Percentiles rank a stretch among this genome's conserved stretches.
These are phyloP conservation scores for Brachyhypopomus occidentalis DNA, from an alignment of 2,113 vertebrate genomes.

Conservation along the genomic window DNA sequence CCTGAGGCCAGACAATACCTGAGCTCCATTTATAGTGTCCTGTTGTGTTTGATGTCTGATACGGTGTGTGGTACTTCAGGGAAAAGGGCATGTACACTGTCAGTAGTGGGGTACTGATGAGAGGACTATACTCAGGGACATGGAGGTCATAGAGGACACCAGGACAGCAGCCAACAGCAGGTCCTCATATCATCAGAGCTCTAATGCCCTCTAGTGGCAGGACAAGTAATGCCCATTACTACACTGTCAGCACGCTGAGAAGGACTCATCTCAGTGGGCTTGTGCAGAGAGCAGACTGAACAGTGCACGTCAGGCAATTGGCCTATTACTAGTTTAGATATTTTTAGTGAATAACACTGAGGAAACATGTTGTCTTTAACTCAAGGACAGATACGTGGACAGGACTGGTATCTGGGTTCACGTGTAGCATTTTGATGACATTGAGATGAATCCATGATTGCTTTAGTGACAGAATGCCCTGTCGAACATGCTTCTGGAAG, in stretches of 20 bases:
- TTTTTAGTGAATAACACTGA: not conserved
- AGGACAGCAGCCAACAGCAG: not conserved
- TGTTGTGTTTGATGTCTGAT: conserved; percentile 29
- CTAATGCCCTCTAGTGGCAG: conserved; percentile 55
- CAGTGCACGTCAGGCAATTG: not conserved
- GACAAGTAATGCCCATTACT: conserved; percentile 6
- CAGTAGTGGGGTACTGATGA: conserved; percentile 7
- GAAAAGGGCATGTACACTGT: conserved; percentile 7
- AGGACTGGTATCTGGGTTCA: not conserved
- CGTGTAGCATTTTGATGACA: not conserved
- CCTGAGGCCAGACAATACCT: conserved; percentile 15
- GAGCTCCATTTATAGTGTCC: not conserved
- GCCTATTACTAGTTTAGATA: not conserved
- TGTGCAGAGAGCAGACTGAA: not conserved
- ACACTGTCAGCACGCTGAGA: not conserved
- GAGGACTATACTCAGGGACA: not conserved
- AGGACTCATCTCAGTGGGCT: not conserved
- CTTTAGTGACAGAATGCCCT: not conserved
- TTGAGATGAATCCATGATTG: not conserved
- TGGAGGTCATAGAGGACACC: not conserved
- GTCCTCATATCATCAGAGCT: conserved; percentile 40
- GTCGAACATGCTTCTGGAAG: not conserved
- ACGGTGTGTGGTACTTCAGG: not conserved
- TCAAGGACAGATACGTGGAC: not conserved
- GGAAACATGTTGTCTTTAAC: too few relatives aligned